These are phyloP conservation scores for Epicampocera succincta DNA, from an alignment of 2,888 invertebrate genomes.

Conservation along the genomic window DNA sequence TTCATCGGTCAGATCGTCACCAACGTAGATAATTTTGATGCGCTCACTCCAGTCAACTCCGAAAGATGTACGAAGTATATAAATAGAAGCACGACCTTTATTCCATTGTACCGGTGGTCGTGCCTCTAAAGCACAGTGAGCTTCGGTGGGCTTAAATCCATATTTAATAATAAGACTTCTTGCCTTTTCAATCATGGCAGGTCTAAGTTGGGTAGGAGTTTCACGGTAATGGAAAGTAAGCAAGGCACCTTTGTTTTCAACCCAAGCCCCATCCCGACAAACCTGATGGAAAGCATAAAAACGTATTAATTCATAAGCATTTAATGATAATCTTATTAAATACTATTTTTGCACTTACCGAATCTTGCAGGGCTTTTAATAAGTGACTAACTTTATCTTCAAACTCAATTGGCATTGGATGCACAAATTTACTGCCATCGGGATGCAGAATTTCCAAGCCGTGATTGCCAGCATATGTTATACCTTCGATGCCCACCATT, in stretches of 20 bases:
- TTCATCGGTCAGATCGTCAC: conserved; percentile 94
- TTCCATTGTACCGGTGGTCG: conserved; percentile 96
- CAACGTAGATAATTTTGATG: conserved; percentile 93
- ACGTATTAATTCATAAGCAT: too few species aligned
- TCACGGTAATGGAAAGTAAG: conserved; percentile 94
- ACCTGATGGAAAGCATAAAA: conserved; percentile 82
- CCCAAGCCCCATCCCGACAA: conserved; percentile 94
- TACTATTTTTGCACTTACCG: conserved; percentile 82
- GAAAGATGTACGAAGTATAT: conserved; percentile 93
- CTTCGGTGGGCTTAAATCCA: conserved; percentile 90
- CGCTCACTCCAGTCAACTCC: conserved; percentile 96
- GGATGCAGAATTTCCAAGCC: conserved; percentile 94
- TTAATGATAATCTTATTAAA: not conserved
- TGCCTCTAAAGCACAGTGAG: conserved; percentile 94
- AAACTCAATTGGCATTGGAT: conserved; percentile 93
- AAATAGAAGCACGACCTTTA: conserved; percentile 93
- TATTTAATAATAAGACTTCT: conserved; percentile 87
- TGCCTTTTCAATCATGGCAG: conserved; percentile 87
- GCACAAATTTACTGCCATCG: conserved; percentile 94
- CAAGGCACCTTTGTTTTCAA: conserved; percentile 93
- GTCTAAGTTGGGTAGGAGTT: conserved; percentile 87
- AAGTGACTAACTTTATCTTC: conserved; percentile 90
- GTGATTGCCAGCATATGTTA: conserved; percentile 95
- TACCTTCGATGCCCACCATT: conserved; percentile 95
- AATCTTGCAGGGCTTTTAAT: conserved; percentile 90